phyloP scores from a whole-genome alignment of 2,113 vertebrate species.

The Muntiacus reevesi region DNA sequence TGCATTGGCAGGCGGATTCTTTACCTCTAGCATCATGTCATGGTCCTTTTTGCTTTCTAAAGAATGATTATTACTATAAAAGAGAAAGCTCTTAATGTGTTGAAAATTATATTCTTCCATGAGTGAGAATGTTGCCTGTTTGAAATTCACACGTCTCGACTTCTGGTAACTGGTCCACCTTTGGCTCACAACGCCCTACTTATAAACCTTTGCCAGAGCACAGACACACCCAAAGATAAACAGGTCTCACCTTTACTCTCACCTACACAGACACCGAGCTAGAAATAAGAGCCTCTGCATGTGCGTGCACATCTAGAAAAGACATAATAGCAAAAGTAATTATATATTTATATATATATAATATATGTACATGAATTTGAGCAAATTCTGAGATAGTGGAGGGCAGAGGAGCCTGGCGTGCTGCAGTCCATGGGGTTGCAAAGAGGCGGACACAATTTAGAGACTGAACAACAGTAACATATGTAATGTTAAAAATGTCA shows the following conservation, averaged over 20 bases:
- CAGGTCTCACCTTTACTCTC: not conserved
- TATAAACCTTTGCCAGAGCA: not conserved
- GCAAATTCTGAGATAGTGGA: not conserved
- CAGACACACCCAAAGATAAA: not conserved
- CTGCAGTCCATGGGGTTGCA: not conserved
- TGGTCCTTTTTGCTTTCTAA: not conserved
- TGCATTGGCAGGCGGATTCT: not conserved
- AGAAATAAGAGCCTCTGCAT: not conserved
- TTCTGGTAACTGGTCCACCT: not conserved
- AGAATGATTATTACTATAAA: not conserved
- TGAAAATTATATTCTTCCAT: not conserved
- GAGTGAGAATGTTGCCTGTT: not conserved
- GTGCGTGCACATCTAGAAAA: not conserved
- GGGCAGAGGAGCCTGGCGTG: not conserved
- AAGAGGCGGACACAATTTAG: not conserved
- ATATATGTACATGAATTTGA: not conserved
- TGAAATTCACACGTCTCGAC: not conserved
- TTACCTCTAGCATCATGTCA: not conserved
- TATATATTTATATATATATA: not conserved
- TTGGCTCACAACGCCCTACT: not conserved
- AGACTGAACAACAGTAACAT: not conserved
- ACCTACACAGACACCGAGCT: not conserved
- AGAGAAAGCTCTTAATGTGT: not conserved
- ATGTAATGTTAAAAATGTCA: not conserved
- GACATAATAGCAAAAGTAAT: not conserved